These are phyloP conservation scores for Scleropages formosus DNA, from an alignment of 2,797 vertebrate species.

Conservation along the genomic window DNA sequence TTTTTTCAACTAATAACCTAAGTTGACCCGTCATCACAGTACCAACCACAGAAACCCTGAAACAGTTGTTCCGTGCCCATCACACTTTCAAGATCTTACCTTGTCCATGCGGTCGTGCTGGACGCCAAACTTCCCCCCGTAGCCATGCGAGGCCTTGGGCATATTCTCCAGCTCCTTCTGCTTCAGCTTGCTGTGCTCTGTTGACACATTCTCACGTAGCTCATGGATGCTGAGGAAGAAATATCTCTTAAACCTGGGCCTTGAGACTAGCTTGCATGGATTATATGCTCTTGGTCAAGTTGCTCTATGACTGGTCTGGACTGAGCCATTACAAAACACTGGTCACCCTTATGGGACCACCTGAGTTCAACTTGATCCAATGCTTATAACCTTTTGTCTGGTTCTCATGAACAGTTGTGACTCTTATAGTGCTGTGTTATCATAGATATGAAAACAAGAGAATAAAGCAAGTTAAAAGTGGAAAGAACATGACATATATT, in stretches of 20 bases:
- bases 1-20: no score
- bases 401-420: no score
- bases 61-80: no score
- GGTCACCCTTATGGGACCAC: neutral
- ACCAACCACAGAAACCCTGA: no score
- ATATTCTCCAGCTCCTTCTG: conserved; percentile 82
- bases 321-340: neutral
- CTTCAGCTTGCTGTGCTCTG: conserved; percentile 85
- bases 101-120: conserved; percentile 97
- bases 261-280: neutral
- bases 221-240: conserved; percentile 69
- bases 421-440: no score
- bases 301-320: neutral
- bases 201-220: conserved; percentile 84
- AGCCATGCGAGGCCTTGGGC: conserved; percentile 90
- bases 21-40: no score
- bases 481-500: no score
- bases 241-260: neutral
- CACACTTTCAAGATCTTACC: conserved; percentile 50
- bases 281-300: neutral
- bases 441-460: no score
- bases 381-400: no score
- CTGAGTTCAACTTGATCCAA: no score
- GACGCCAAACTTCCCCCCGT: conserved; percentile 89
- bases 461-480: no score